Conservation (phyloP, 2,888 invertebrate species). For the Terebella lapidaria region DNA sequence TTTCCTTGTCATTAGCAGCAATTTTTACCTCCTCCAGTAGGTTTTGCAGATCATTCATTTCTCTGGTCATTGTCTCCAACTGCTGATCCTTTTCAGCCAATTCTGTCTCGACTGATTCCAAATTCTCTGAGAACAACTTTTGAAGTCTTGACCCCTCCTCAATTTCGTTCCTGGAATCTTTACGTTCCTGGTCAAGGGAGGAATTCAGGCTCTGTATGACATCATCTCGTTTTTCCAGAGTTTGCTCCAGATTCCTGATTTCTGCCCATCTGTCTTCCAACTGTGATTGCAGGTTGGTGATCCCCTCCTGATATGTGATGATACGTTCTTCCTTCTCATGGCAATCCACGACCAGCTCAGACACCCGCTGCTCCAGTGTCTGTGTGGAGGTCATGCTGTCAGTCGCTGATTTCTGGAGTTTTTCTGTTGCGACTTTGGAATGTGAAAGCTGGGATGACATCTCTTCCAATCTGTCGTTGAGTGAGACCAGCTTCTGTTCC, state of each 20-base stretch:
- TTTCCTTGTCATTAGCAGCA: neutral
- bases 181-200: neutral
- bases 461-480: neutral
- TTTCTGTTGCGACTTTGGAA: neutral
- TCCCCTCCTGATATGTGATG: neutral
- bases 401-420: neutral
- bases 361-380: neutral
- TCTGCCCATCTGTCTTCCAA: neutral
- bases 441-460: neutral
- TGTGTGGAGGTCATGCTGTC: neutral
- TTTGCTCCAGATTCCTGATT: neutral
- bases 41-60: slow-evolving; percentile 2
- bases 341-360: neutral
- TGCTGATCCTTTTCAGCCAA: slow-evolving; percentile 11
- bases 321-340: neutral
- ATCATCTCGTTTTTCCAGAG: neutral
- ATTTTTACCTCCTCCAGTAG: neutral
- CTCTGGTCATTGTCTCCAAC: slow-evolving; percentile 7
- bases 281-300: neutral
- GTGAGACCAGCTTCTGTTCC: neutral
- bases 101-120: too few relatives aligned
- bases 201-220: neutral
- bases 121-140: too few relatives aligned
- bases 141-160: neutral
- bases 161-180: neutral